phyloP scores from a whole-genome alignment of 2,888 invertebrate species.

The Acleris holmiana region DNA sequence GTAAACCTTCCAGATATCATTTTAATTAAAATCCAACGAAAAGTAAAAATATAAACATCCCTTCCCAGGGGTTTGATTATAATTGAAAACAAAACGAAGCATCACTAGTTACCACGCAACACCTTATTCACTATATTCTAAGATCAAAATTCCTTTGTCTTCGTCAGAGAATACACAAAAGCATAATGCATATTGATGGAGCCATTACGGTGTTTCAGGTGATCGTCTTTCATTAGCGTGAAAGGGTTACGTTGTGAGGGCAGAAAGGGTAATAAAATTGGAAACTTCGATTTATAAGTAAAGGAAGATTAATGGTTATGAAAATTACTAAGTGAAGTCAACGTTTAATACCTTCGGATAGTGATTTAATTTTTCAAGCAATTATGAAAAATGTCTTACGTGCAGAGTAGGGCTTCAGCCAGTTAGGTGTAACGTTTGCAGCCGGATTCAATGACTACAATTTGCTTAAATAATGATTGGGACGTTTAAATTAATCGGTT shows the following conservation, averaged over 20 bases:
- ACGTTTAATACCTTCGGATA: background rate
- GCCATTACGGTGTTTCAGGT: conserved; percentile 68
- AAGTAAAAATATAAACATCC: conserved; percentile 54
- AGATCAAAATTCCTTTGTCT: conserved; percentile 1
- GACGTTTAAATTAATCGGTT: too few relatives aligned
- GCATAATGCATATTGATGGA: conserved; percentile 68
- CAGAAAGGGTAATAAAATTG: conserved; percentile 59
- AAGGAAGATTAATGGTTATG: conserved; percentile 57
- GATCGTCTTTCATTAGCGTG: conserved; percentile 62
- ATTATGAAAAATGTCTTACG: too few relatives aligned
- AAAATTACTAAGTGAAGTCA: conserved; percentile 20
- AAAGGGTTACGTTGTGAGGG: conserved; percentile 49
- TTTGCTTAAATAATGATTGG: too few relatives aligned
- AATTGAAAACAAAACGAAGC: conserved; percentile 7
- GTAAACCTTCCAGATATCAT: too few relatives aligned
- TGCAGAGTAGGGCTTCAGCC: too few relatives aligned
- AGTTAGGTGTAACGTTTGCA: too few relatives aligned
- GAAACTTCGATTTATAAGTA: conserved; percentile 55
- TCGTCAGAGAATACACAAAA: conserved; percentile 10
- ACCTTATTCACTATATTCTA: background rate
- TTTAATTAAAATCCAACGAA: background rate
- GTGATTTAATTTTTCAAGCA: too few relatives aligned
- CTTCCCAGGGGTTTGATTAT: conserved; percentile 42
- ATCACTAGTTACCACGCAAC: background rate
- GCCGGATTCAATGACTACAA: too few relatives aligned